Base-by-base conservation (phyloP, 2,113 vertebrate genomes). In the Vanacampus margaritifer region DNA sequence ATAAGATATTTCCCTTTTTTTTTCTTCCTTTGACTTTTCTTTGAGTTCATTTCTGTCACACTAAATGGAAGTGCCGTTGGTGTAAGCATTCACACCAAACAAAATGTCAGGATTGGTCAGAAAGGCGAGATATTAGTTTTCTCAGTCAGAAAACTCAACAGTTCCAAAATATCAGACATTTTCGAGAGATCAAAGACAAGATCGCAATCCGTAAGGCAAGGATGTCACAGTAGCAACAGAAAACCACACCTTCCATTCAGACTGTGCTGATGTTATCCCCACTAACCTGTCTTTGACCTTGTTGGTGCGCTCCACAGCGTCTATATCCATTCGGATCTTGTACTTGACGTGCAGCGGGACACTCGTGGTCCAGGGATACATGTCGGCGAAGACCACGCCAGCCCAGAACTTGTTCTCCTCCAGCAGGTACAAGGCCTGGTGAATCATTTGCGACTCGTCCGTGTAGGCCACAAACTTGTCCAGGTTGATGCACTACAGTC, bases 241-340 rank as follows among this genome's bases (percentile, higher is more conserved):
- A 19, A 19, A 46, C 19, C 45, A 46, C 45, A 46, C 16, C 19
- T 10, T 51, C 48, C 19, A 17, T 7, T 19, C 6, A 46, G 6
- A 46, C 17, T 19, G 5, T 21, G 3, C 48, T n/a, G 21, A 50
- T 50, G 48, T 50, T 3, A 26, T 23, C 12, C 6, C 36, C 9
- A 28, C 84, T 70, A 41, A 93, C 97, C 97, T 95, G 91, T 99
- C 96, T 88, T 95, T 96, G 84, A 98, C 95, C 89, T 98, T 99
- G 77, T 98, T 98, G 80, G 96, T 98, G 66, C 96, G 94, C 86
- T 99, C 95, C 80, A 98, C 95, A 9, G 92, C 92, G 1, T 99
- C 96, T 28, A 98, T 98, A 83, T 98, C 96, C 96, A 98, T 98
- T 66, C 95, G 94, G 79, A 99, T 98, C 90, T 98, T 98, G 81